Percentiles rank a stretch among this genome's conserved stretches.
phyloP scores from a whole-genome alignment of 2,113 vertebrate species.

The Galemys pyrenaicus region DNA sequence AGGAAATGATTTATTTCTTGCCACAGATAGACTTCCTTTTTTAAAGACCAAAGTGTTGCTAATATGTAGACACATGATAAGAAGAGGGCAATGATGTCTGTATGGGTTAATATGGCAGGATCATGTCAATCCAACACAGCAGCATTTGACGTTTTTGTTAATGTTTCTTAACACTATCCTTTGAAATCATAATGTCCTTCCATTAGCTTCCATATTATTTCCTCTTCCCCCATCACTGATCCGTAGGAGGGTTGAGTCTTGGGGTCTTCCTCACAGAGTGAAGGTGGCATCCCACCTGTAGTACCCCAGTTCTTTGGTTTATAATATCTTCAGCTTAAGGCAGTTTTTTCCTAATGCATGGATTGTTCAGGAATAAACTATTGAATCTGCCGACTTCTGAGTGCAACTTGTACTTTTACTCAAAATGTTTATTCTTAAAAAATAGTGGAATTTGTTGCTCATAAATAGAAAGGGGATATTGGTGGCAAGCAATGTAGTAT shows the following conservation, averaged over 20 bases:
- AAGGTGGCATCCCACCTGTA: no score
- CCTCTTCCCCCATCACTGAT: not conserved
- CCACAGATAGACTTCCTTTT: conserved; percentile 82
- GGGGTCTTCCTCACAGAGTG: no score
- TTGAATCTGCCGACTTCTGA: not conserved
- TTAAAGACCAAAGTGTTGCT: conserved; percentile 88
- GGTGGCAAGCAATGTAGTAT: not conserved
- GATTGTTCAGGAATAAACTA: not conserved
- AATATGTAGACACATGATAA: conserved; percentile 91
- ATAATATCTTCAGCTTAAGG: no score
- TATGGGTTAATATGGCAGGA: no score
- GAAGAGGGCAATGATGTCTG: conserved; percentile 91
- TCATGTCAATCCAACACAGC: no score
- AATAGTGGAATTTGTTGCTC: not conserved
- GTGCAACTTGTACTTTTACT: not conserved
- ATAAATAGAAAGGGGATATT: not conserved
- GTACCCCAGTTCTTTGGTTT: no score
- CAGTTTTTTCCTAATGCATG: not conserved
- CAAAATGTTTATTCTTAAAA: not conserved
- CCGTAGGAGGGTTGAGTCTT: not conserved
- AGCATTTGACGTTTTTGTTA: not conserved
- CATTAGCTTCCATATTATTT: not conserved
- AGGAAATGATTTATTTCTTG: conserved; percentile 87
- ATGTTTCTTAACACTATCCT: not conserved
- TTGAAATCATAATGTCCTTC: not conserved